Conservation (phyloP, 2,888 invertebrate genomes). For the Hedychridium roseum region DNA sequence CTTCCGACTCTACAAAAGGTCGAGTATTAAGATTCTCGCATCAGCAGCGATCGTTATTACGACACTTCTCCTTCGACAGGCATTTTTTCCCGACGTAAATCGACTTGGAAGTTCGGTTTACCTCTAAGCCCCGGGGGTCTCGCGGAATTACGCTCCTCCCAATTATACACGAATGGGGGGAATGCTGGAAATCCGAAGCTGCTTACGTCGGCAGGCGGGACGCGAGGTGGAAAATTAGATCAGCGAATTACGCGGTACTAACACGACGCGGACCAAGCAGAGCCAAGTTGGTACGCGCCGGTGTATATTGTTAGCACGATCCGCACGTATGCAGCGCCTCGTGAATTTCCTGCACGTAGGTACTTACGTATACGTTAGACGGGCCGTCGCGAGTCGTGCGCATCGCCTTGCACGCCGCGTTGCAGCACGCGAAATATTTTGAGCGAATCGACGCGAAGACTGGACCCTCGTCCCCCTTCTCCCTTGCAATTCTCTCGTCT, state of each 20-base stretch:
- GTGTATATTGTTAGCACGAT: slow-evolving; percentile 25
- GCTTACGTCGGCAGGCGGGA: slow-evolving; percentile 1
- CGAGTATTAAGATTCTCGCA: too few relatives aligned
- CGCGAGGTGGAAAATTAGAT: slow-evolving; percentile 26
- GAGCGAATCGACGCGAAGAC: not conserved
- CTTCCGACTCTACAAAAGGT: too few relatives aligned
- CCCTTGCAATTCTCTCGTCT: too few relatives aligned
- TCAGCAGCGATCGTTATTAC: too few relatives aligned
- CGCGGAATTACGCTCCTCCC: not conserved
- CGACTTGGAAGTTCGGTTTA: not conserved
- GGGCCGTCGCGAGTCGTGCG: slow-evolving; percentile 4
- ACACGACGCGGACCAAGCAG: too few relatives aligned
- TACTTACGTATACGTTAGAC: not conserved
- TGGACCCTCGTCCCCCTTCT: not conserved
- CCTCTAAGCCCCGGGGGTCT: not conserved
- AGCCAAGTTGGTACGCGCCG: not conserved
- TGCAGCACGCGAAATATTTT: not conserved
- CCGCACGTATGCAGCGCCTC: slow-evolving; percentile 19
- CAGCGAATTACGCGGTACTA: too few relatives aligned
- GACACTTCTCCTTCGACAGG: too few relatives aligned
- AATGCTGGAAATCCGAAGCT: too few relatives aligned
- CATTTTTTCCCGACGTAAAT: not conserved
- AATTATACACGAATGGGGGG: not conserved
- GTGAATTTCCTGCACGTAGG: slow-evolving; percentile 19
- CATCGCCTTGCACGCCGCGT: not conserved